Evolutionary conservation across 2,113 vertebrate species (phyloP), one percentile per base, ranked within the genome.

Genomic region (Tragelaphus scriptus): DNA sequence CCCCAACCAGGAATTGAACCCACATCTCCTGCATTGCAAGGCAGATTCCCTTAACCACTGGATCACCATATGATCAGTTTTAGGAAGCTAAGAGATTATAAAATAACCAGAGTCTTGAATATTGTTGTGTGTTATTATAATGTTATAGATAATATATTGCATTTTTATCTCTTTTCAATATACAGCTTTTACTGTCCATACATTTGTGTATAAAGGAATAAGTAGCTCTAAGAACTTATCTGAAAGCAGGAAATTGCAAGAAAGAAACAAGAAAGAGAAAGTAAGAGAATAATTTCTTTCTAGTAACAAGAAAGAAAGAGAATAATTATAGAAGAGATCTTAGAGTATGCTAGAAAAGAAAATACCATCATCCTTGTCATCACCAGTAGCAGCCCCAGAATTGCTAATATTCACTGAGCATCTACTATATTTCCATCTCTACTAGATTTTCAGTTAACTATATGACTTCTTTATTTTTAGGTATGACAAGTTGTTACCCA

Each of bases 401-500:
- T 28, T 9, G n/a, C 63, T 75, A 3, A 56, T 4, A 30, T 68
- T 56, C 26, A 9, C 32, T 47, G 40, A 71, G 11, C n/a, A 44
- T 36, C 49, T 55, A 59, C 14, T 77, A 5, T 5, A 2, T 95
- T 55, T 15, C 49, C 59, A 36, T 71, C 44, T 47, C 30, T 32
- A 36, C 11, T 55, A 0, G 79, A 47, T 84, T 97, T 88, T 90
- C 13, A 26, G 21, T 2, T 97, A 75, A 85, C n/a, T 71, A 68
- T 63, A 91, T 84, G 15, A 15, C 30, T 63, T 81, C 8, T 86
- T 94, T 90, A 30, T n/a, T 94, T 97, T 88, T 88, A 99, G 99
- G 99, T 97, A 99, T 99, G 97, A 99, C 99, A 93, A 99, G 99
- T 96, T 99, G 99, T 23, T 99, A 99, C 97, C 99, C 99, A 49